A percentile compares a stretch with the other conserved stretches of the same genome.
Conservation (phyloP, 2,888 invertebrate genomes). For the Entomobrya proxima region DNA sequence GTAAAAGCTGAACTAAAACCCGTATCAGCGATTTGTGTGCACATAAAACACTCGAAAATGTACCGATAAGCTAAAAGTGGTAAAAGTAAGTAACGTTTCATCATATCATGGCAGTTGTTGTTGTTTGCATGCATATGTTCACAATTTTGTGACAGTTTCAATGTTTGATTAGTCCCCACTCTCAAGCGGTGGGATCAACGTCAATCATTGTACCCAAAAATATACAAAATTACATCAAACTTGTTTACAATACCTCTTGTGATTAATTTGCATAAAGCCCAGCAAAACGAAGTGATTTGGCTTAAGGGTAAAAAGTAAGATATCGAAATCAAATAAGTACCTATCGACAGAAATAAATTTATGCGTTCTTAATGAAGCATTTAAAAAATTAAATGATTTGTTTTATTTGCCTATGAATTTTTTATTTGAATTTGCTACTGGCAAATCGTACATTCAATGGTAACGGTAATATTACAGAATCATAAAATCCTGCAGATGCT, state of each 20-base stretch:
- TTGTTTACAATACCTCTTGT: not conserved
- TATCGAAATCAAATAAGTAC: not conserved
- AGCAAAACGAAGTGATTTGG: too few species aligned
- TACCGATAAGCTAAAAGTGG: not conserved
- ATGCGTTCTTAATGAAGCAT: not conserved
- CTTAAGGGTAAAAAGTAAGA: not conserved
- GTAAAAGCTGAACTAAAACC: slow-evolving; percentile 17
- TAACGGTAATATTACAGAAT: not conserved
- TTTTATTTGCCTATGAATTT: not conserved
- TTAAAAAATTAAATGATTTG: not conserved
- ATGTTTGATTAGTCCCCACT: slow-evolving; percentile 28
- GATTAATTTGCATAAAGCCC: too few species aligned
- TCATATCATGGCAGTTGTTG: not conserved
- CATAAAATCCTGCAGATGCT: not conserved
- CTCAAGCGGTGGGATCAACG: slow-evolving; percentile 30
- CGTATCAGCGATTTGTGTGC: not conserved
- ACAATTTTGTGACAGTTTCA: slow-evolving; percentile 42
- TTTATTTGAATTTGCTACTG: not conserved
- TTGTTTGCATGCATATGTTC: slow-evolving; percentile 41
- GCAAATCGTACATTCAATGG: not conserved
- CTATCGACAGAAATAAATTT: not conserved
- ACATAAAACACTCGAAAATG: not conserved
- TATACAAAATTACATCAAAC: not conserved
- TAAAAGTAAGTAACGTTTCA: not conserved
- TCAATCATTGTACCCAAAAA: slow-evolving; percentile 33